phyloP scores from a whole-genome alignment of 1,140 invertebrate species.

The Lethrus apterus region DNA sequence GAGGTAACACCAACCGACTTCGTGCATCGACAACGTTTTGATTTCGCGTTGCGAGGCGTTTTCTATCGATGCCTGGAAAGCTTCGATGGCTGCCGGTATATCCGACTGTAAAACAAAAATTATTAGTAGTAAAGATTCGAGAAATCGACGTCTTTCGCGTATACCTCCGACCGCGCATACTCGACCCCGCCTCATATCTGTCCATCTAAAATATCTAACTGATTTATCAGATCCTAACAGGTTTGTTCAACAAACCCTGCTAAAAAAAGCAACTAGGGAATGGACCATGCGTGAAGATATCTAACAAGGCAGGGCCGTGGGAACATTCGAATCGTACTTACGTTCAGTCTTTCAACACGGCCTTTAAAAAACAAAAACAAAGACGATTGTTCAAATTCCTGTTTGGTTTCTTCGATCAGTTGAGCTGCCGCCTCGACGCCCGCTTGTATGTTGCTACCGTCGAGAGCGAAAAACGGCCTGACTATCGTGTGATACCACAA shows the following conservation, averaged over 20 bases:
- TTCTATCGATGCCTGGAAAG: slow-evolving; percentile 53
- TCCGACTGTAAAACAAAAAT: slow-evolving; percentile 48
- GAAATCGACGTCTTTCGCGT: too few species aligned
- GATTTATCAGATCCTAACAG: too few species aligned
- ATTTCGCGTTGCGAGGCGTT: slow-evolving; percentile 59
- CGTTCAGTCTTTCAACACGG: slow-evolving; percentile 56
- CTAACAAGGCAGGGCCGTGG: too few species aligned
- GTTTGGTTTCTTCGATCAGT: slow-evolving; percentile 52
- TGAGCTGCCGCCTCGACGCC: slow-evolving; percentile 53
- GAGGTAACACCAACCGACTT: slow-evolving; percentile 65
- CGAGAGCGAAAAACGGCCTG: slow-evolving; percentile 61
- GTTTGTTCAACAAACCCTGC: too few species aligned
- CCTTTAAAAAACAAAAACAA: slow-evolving; percentile 66
- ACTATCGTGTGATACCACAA: slow-evolving; percentile 72
- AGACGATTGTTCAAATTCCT: slow-evolving; percentile 56
- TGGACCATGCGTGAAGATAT: too few species aligned
- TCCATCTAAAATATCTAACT: too few species aligned
- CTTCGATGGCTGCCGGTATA: slow-evolving; percentile 50
- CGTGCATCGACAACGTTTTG: slow-evolving; percentile 59
- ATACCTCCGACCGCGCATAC: too few species aligned
- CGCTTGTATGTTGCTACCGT: slow-evolving; percentile 53
- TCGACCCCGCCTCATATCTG: too few species aligned
- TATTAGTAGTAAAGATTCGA: background rate
- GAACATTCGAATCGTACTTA: too few species aligned
- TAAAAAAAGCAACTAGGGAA: too few species aligned